Base-by-base conservation (phyloP, 2,888 invertebrate species). In the Bombylius major region DNA sequence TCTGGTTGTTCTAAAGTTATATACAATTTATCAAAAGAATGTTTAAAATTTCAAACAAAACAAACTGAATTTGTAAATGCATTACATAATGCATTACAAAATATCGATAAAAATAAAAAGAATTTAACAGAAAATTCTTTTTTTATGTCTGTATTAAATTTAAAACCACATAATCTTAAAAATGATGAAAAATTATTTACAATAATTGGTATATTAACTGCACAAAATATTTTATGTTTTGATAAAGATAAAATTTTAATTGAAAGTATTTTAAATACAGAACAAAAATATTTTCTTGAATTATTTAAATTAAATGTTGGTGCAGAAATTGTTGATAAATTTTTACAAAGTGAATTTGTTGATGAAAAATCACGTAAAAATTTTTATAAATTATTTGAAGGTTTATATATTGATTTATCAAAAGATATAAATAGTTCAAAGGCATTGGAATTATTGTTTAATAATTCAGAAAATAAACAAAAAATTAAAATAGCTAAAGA, bases 281-380 rank as follows among this genome's bases (percentile, higher is more conserved):
- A 78, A 0, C 59, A 78, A 0, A 78, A 79, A 1, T 78, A 81
- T 53, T 65, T 90, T 58, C 64, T 78, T 50, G 74, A 76, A 47
- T 65, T 92, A 13, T 78, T 89, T 52, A 78, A 81, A 51, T 87
- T 90, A 65, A 80, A 83, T 0, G 88, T 85, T 72, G 94, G 93
- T 0, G 86, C 88, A 62, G 86, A 87, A 67, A 82, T 93, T 54
- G 79, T 85, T 0, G 88, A 92, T 69, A 83, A 84, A 0, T 84
- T 84, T 65, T 80, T 88, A 64, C 78, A 78, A 55, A 89, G 89
- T 60, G 75, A 78, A 65, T 85, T 78, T 61, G 82, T 93, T 8
- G 89, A 90, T 0, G 90, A 87, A 59, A 93, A 91, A 69, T 87
- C 86, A 9, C 77, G 88, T 52, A 91, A 91, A 57, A 83, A 83